Conservation (phyloP, 2,797 vertebrate species). For the Enteromius radiatus region DNA sequence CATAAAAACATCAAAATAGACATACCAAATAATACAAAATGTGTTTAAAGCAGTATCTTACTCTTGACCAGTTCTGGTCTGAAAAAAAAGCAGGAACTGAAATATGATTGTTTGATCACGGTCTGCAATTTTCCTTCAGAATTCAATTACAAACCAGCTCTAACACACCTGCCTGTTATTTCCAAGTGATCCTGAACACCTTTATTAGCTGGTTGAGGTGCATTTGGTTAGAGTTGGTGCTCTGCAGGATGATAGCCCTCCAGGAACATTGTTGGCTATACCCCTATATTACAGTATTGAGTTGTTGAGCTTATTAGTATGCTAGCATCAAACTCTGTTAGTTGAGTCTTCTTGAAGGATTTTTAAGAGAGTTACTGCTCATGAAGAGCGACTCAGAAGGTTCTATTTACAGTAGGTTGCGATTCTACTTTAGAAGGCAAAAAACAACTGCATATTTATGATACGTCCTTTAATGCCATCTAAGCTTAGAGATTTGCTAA, state of each 20-base stretch:
- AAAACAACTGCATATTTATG: neutral
- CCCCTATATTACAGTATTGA: neutral
- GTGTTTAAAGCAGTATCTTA: neutral
- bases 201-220: neutral
- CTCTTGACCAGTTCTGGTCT: neutral
- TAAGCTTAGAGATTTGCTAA: neutral
- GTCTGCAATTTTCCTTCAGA: neutral
- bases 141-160: neutral
- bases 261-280: neutral
- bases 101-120: neutral
- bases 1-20: neutral
- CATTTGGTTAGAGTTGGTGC: neutral
- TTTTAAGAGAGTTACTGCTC: neutral
- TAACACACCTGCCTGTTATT: neutral
- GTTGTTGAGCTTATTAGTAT: constrained; percentile 16
- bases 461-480: neutral
- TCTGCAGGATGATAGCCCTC: constrained; percentile 5
- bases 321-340: constrained; percentile 6
- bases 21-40: neutral
- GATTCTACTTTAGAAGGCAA: neutral
- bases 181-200: neutral
- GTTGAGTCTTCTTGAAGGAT: constrained; percentile 6
- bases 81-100: neutral
- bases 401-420: constrained; percentile 11
- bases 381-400: neutral